phyloP scores from a whole-genome alignment of 1,140 invertebrate genomes.

The Aricia agestis region DNA sequence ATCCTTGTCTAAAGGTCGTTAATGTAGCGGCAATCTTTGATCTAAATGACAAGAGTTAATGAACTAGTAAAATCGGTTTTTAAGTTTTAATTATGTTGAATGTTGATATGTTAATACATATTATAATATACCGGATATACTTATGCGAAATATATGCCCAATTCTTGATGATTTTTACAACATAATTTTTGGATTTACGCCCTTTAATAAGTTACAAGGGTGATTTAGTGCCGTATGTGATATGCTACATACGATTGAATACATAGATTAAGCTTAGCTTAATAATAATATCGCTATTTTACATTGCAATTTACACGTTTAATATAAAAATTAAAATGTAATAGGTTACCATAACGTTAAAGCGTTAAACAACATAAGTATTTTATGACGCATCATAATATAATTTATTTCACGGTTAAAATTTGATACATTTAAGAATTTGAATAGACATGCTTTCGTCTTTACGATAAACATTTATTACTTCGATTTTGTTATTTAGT shows the following conservation, averaged over 20 bases:
- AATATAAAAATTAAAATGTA: neutral
- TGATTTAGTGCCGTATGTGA: neutral
- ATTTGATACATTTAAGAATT: constrained; percentile 33
- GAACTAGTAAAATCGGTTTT: constrained; percentile 31
- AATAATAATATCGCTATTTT: neutral
- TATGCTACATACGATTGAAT: neutral
- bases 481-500: constrained; percentile 47
- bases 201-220: too few relatives aligned
- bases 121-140: neutral
- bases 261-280: too few relatives aligned
- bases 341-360: neutral
- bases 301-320: too few relatives aligned
- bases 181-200: too few relatives aligned
- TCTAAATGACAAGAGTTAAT: constrained; percentile 33
- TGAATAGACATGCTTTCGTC: constrained; percentile 46
- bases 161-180: too few relatives aligned
- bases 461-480: constrained; percentile 63
- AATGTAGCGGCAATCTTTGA: constrained; percentile 51
- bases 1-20: too few relatives aligned
- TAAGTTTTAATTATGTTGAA: constrained; percentile 24
- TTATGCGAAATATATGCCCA: neutral
- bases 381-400: constrained; percentile 22
- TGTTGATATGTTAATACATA: neutral
- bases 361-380: constrained; percentile 15
- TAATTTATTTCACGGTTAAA: constrained; percentile 33